Percentiles rank a stretch among this genome's conserved stretches.
These are phyloP conservation scores for Calliphora vomitoria DNA, from an alignment of 2,888 invertebrate genomes.

Conservation along the genomic window DNA sequence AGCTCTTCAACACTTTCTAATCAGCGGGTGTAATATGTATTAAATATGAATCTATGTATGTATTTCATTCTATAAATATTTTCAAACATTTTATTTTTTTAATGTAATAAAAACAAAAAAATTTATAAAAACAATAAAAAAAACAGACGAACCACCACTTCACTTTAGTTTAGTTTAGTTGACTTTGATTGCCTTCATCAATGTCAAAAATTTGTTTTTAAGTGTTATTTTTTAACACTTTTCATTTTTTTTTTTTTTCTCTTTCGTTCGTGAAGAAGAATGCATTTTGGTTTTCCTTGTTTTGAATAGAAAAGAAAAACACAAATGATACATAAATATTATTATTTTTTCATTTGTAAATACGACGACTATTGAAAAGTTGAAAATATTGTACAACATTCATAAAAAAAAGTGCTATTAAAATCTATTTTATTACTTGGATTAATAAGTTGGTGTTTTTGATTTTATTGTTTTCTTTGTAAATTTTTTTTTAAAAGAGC, in stretches of 20 bases:
- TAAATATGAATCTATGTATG: constrained; percentile 14
- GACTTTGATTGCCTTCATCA: constrained; percentile 70
- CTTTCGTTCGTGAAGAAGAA: constrained; percentile 8
- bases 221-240: constrained; percentile 66
- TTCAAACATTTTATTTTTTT: constrained; percentile 36
- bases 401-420: constrained; percentile 57
- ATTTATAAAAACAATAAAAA: constrained; percentile 23
- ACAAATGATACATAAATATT: constrained; percentile 48
- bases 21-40: constrained; percentile 54
- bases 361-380: constrained; percentile 14
- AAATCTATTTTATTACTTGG: constrained; percentile 64
- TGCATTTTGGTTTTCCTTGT: constrained; percentile 14
- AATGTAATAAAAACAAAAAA: constrained; percentile 55
- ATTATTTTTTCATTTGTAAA: constrained; percentile 24
- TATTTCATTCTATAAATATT: constrained; percentile 23
- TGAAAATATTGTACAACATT: constrained; percentile 25
- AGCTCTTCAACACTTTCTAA: constrained; percentile 68
- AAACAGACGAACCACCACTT: neutral
- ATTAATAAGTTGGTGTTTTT: constrained; percentile 42
- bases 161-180: constrained; percentile 49
- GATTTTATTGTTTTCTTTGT: constrained; percentile 2
- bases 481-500: neutral
- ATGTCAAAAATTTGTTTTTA: constrained; percentile 63
- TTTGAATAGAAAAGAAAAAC: constrained; percentile 34
- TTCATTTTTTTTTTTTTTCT: constrained; percentile 19